Conservation (phyloP, 2,888 invertebrate genomes). For the Atherix ibis region DNA sequence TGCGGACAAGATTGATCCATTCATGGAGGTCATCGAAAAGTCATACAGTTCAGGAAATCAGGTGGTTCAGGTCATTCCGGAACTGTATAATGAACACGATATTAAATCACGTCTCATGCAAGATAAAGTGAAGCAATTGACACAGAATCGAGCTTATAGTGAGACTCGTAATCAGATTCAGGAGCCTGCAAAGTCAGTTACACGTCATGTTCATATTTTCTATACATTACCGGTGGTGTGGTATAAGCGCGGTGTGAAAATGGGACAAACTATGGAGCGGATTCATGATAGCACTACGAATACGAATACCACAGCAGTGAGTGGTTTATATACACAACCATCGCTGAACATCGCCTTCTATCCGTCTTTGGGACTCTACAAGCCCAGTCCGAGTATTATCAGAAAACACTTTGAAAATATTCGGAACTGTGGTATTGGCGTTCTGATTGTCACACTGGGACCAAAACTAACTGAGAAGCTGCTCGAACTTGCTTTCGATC, state of each 20-base stretch:
- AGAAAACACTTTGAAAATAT: conserved; percentile 44
- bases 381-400: conserved; percentile 29
- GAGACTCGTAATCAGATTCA: conserved; percentile 16
- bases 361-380: conserved; percentile 27
- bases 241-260: conserved; percentile 16
- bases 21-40: no score
- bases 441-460: conserved; percentile 40
- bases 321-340: no score
- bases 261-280: background rate
- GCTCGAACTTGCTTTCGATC: conserved; percentile 27
- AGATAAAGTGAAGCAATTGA: conserved; percentile 26
- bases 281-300: background rate
- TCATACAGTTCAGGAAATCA: no score
- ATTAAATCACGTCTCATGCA: conserved; percentile 28
- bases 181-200: conserved; percentile 19
- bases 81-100: conserved; percentile 31
- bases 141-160: conserved; percentile 17
- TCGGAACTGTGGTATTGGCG: conserved; percentile 41
- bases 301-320: background rate
- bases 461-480: conserved; percentile 34
- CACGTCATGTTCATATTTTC: conserved; percentile 29
- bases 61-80: conserved; percentile 31
- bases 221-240: conserved; percentile 29
- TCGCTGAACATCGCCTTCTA: conserved; percentile 26
- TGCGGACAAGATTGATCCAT: conserved; percentile 1